Conservation (phyloP, 35 echinoderm and acorn worm genomes). For the Lytechinus variegatus region DNA sequence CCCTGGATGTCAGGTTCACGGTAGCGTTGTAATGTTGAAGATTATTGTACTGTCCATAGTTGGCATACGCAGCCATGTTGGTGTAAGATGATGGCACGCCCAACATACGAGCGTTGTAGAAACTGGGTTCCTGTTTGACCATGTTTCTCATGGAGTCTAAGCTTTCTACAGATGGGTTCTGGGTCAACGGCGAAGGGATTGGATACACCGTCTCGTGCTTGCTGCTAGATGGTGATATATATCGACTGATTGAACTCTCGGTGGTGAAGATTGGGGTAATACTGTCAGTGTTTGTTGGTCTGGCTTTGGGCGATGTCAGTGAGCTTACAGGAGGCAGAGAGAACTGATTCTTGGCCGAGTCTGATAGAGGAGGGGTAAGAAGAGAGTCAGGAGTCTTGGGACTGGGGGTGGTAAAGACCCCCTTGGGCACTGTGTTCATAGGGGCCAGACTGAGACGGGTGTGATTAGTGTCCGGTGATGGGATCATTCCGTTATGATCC, state of each 20-base stretch:
- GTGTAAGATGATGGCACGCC: conserved; percentile 73
- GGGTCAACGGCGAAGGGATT: conserved; percentile 27
- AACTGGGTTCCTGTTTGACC: conserved; percentile 69
- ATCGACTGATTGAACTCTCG: conserved; percentile 29
- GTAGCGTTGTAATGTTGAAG: conserved; percentile 81
- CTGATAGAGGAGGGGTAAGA: conserved; percentile 74
- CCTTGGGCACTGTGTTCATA: conserved; percentile 45
- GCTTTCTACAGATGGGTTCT: conserved; percentile 51
- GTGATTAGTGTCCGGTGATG: conserved; percentile 19
- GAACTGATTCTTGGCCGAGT: conserved; percentile 66
- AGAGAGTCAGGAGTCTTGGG: conserved; percentile 63
- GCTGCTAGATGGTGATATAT: conserved; percentile 28
- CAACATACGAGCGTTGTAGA: conserved; percentile 74
- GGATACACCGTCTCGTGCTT: conserved; percentile 35
- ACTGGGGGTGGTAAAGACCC: conserved; percentile 58
- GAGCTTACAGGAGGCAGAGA: conserved; percentile 58
- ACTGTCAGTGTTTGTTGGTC: conserved; percentile 57
- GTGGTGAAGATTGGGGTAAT: conserved; percentile 59
- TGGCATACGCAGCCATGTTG: conserved; percentile 86
- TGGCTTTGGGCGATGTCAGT: conserved; percentile 51
- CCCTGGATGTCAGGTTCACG: conserved; percentile 65
- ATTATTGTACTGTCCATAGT: conserved; percentile 83
- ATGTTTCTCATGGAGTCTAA: conserved; percentile 26
- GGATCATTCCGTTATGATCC: conserved; percentile 47
- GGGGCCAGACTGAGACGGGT: not conserved